Percentiles rank a stretch among this genome's conserved stretches.
phyloP scores from a whole-genome alignment of 92 coral and sea anemone genomes.

The Epizoanthus stellaris region DNA sequence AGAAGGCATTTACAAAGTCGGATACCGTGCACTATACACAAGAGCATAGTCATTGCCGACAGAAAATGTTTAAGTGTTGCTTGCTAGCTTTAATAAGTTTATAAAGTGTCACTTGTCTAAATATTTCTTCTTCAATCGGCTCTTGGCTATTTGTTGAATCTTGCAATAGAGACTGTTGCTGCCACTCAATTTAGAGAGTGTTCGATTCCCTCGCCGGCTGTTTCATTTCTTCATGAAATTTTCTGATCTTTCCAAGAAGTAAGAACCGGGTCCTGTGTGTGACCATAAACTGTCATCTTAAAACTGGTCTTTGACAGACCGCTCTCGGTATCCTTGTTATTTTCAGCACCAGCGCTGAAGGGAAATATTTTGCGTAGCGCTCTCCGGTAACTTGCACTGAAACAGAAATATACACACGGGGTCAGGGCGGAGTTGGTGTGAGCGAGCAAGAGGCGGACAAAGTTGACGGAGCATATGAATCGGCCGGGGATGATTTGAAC shows the following conservation, averaged over 20 bases:
- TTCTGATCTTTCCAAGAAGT: neutral
- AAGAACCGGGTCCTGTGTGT: neutral
- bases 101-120: too few relatives aligned
- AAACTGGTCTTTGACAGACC: neutral
- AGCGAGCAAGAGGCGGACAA: constrained; percentile 26
- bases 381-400: constrained; percentile 3
- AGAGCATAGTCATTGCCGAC: too few relatives aligned
- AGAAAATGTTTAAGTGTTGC: too few relatives aligned
- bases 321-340: neutral
- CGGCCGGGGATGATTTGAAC: neutral
- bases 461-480: constrained; percentile 18
- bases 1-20: too few relatives aligned
- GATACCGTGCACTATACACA: too few relatives aligned
- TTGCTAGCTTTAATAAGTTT: too few relatives aligned
- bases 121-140: too few relatives aligned
- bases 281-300: neutral
- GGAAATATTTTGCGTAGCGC: neutral
- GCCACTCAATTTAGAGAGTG: neutral
- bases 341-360: too few relatives aligned
- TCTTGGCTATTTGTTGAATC: too few relatives aligned
- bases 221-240: neutral
- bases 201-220: neutral
- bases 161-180: too few relatives aligned
- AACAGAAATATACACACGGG: constrained; percentile 20
- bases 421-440: constrained; percentile 20